Conservation (phyloP, 2,888 invertebrate genomes). For the Scotopteryx bipunctaria region DNA sequence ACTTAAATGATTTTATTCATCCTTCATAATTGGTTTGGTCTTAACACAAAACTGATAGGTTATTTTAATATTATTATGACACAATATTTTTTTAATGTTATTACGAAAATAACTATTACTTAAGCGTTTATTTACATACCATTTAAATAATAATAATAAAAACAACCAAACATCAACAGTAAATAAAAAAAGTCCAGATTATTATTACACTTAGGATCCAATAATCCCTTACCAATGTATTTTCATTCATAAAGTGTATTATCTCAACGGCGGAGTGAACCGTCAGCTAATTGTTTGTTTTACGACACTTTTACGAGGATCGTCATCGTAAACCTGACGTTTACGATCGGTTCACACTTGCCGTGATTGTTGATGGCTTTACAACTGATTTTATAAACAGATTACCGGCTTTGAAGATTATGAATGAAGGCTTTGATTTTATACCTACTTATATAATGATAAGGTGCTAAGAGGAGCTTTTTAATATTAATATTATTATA, state of each 20-base stretch:
- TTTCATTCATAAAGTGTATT: slow-evolving; percentile 39
- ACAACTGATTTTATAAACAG: slow-evolving; percentile 61
- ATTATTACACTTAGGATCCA: background rate
- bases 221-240: slow-evolving; percentile 25
- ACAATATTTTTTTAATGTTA: no score
- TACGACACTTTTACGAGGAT: slow-evolving; percentile 77
- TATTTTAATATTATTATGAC: no score
- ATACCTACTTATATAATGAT: background rate
- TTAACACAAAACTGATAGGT: no score
- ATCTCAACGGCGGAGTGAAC: slow-evolving; percentile 51
- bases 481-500: no score
- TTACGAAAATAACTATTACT: no score
- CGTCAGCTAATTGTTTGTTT: slow-evolving; percentile 76
- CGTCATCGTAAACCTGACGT: slow-evolving; percentile 75
- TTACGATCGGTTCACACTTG: slow-evolving; percentile 77
- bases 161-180: background rate
- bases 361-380: slow-evolving; percentile 61
- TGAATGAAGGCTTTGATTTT: slow-evolving; percentile 8
- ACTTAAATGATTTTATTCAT: background rate
- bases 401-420: slow-evolving; percentile 29
- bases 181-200: background rate
- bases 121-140: background rate
- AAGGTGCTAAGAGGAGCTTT: no score
- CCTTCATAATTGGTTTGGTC: background rate
- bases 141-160: background rate